Percentiles rank a stretch among this genome's conserved stretches.
Conservation (phyloP, 2,888 invertebrate genomes). For the Coleophora flavipennella region DNA sequence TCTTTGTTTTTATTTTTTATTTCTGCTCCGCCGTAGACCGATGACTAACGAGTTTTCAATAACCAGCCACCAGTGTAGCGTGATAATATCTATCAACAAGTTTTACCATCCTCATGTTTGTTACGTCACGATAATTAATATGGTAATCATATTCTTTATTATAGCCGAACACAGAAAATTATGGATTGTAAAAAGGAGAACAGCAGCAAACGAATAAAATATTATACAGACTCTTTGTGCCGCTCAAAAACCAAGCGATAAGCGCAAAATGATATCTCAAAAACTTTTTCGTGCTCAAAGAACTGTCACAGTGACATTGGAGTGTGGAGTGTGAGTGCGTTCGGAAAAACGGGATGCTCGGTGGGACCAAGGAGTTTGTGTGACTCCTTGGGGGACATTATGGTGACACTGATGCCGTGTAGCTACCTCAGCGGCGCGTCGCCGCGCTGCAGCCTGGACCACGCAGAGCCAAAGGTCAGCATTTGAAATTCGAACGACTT, state of each 20-base stretch:
- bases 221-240: slow-evolving; percentile 26
- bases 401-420: slow-evolving; percentile 80
- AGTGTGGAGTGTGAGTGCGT: slow-evolving; percentile 41
- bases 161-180: slow-evolving; percentile 14
- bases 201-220: slow-evolving; percentile 21
- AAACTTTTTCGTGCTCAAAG: slow-evolving; percentile 48
- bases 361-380: slow-evolving; percentile 12
- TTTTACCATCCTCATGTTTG: slow-evolving; percentile 6
- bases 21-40: slow-evolving; percentile 44
- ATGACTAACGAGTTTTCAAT: slow-evolving; percentile 62
- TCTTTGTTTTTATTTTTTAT: slow-evolving; percentile 36
- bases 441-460: slow-evolving; percentile 66
- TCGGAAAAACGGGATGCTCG: slow-evolving; percentile 25
- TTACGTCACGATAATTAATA: too few relatives aligned
- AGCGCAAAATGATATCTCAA: slow-evolving; percentile 48
- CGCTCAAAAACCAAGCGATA: slow-evolving; percentile 38
- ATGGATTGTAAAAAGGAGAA: slow-evolving; percentile 35
- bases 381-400: slow-evolving; percentile 32
- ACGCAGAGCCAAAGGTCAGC: slow-evolving; percentile 67
- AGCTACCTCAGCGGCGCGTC: slow-evolving; percentile 74
- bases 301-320: slow-evolving; percentile 58
- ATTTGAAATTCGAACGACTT: slow-evolving; percentile 4
- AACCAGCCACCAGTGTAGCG: slow-evolving; percentile 59
- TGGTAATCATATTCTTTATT: too few relatives aligned
- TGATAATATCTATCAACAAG: slow-evolving; percentile 29